Evolutionary conservation across 2,888 invertebrate genomes (phyloP), one percentile per base, ranked within the genome.

Genomic region (Oscheius myriophilus): DNA sequence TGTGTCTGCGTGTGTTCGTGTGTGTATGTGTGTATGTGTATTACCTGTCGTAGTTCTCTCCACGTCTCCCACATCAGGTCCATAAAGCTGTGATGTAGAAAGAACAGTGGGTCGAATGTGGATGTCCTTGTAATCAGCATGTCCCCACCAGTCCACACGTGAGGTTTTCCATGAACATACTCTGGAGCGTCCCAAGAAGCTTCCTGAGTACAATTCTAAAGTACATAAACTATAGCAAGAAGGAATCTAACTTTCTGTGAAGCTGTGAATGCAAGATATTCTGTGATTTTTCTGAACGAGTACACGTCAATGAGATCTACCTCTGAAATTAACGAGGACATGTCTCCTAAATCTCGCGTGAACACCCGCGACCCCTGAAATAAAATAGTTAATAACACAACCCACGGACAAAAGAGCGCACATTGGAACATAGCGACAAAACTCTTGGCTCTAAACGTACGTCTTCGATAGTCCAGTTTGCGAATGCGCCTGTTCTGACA

Each of bases 91-190:
- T 88, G 87, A 62, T 87, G 86, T 16, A 87, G 69, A 73, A 80
- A 87, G 77, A 87, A 87, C 9, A 82, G 70, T 0, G 88, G 88
- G 72, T 87, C 88, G 57, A 84, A 86, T n/a, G 82, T 82, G 3
- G 82, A 75, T 2, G 82, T 83, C 7, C 79, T 68, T 12, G 75
- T 77, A 45, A 78, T 73, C 46, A 76, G 76, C 64, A 64, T 64
- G 42, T 64, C 64, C 23, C 64, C 83, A 46, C 83, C 82, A 33
- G 82, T 75, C 45, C 76, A 82, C 33, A 81, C 72, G 62, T 82
- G 82, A 23, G 80, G 80, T 57, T 82, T 82, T 59, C 82, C 82
- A 62, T 82, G 82, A 2, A 78, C 79, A 51, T 80, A 82, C 46
- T 78, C 78, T 0, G 76, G 67, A 61, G 75, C 52, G 14, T 54